A percentile compares a stretch with the other conserved stretches of the same genome.
Conservation (phyloP, 2,888 invertebrate species). For the Ennomos erosarius region DNA sequence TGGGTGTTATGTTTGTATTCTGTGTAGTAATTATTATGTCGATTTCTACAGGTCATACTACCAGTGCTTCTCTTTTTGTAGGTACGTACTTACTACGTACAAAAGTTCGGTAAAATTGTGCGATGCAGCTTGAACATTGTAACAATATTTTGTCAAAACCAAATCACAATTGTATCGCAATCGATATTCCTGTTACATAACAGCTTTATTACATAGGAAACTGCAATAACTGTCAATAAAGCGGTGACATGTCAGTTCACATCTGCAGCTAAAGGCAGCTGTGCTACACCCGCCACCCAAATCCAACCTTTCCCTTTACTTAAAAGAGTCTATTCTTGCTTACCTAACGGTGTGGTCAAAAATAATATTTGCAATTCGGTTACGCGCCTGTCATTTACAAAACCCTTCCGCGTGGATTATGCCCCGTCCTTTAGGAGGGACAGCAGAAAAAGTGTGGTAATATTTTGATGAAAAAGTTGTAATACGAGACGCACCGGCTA, state of each 20-base stretch:
- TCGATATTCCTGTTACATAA: slow-evolving; percentile 32
- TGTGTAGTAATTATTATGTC: too few species aligned
- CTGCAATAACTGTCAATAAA: slow-evolving; percentile 49
- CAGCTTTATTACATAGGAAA: slow-evolving; percentile 56
- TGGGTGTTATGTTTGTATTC: too few species aligned
- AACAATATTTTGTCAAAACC: too few species aligned
- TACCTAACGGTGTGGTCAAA: slow-evolving; percentile 36
- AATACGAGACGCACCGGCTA: slow-evolving; percentile 39
- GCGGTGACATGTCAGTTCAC: slow-evolving; percentile 40
- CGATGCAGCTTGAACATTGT: too few species aligned
- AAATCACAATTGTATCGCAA: not conserved
- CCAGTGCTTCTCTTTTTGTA: too few species aligned
- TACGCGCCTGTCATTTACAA: slow-evolving; percentile 71
- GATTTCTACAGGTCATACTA: too few species aligned
- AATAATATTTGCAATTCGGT: slow-evolving; percentile 51
- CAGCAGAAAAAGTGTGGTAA: slow-evolving; percentile 48
- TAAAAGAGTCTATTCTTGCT: slow-evolving; percentile 10
- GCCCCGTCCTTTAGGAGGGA: slow-evolving; percentile 53
- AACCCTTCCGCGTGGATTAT: slow-evolving; percentile 76
- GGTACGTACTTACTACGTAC: too few species aligned
- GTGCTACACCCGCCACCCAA: slow-evolving; percentile 12
- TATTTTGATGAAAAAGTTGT: slow-evolving; percentile 34
- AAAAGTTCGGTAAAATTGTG: too few species aligned
- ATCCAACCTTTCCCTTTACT: slow-evolving; percentile 11
- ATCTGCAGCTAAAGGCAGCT: slow-evolving; percentile 51